Base-by-base conservation (phyloP, 2,797 vertebrate genomes). In the Helarctos malayanus region DNA sequence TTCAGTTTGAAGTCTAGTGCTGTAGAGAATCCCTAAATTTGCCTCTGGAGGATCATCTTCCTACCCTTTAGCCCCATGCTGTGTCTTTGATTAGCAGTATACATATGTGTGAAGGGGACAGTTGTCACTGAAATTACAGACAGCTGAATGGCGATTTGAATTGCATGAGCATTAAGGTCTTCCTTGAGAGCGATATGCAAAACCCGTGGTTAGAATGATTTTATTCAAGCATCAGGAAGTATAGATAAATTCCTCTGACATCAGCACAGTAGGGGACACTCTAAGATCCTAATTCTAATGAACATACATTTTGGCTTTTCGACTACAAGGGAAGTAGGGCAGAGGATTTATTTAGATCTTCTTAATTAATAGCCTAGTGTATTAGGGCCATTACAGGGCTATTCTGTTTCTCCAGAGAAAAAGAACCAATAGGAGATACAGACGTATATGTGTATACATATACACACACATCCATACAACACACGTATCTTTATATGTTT, bases 271-370 rank as follows among this genome's bases (percentile, higher is more conserved):
- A 2, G 84, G 94, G 91, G 79, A 61, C 57, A 18, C 3, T 63
- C 80, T 54, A 27, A 92, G 96, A 96, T 65, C 88, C 92, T 92
- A 61, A 82, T 88, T 96, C 81, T 96, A 95, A 97, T 96, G 96
- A 97, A 96, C 94, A 94, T 88, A 94, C 95, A 89, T 97, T 96
- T 95, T 88, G 96, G 94, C 92, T 97, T 97, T 89, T 96, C 81
- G 71, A 71, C 92, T 85, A 49, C 68, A 80, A 96, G 90, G 73
- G 92, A 97, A 89, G 91, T 83, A 94, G 96, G 89, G 95, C 80
- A 87, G 86, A 84, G 61, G 87, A 79, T 94, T 95, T 96, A 97
- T 89, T 96, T 95, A 89, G 87, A 89, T 49, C 90, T 95, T 91
- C 88, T 87, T 97, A 95, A 98, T 97, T 94, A 98, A 92, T 94